A percentile compares a stretch with the other conserved stretches of the same genome.
Evolutionary conservation across 2,113 vertebrate genomes (phyloP).

Genomic region (Microtus montanus): DNA sequence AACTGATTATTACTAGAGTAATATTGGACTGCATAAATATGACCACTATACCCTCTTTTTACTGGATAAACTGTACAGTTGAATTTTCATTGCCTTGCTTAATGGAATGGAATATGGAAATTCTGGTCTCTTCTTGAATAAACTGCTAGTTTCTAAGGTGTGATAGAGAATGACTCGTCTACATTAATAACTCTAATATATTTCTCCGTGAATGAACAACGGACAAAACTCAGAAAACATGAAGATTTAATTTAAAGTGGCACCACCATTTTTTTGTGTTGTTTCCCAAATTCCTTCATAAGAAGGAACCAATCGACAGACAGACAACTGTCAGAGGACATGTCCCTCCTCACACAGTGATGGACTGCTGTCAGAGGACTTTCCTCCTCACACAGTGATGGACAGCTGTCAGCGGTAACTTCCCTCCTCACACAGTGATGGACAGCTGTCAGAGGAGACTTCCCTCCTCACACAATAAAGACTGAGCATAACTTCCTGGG

Average conservation of each 20-base stretch:
- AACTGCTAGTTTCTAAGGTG: not conserved
- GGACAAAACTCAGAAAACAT: not conserved
- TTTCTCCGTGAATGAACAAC: not conserved
- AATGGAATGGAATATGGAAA: slow-evolving; percentile 50
- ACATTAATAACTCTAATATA: not conserved
- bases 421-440: not conserved
- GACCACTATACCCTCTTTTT: slow-evolving; percentile 47
- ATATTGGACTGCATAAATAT: slow-evolving; percentile 50
- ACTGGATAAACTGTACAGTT: slow-evolving; percentile 56
- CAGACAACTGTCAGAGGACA: too few species aligned
- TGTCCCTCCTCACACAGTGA: too few species aligned
- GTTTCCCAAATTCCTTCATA: not conserved
- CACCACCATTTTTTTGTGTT: not conserved
- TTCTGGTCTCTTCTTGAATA: slow-evolving; percentile 15
- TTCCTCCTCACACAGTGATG: not conserved
- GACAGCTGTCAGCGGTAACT: not conserved
- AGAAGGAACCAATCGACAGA: not conserved
- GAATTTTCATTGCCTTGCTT: slow-evolving; percentile 57
- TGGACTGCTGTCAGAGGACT: too few species aligned
- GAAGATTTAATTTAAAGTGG: not conserved
- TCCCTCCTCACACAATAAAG: not conserved
- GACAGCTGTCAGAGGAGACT: not conserved
- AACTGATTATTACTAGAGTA: slow-evolving; percentile 37
- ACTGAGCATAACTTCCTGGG: not conserved
- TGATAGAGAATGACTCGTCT: not conserved